Evolutionary conservation across 1,140 invertebrate species (phyloP), one percentile per base, ranked within the genome.

Genomic region (Camponotus floridanus): DNA sequence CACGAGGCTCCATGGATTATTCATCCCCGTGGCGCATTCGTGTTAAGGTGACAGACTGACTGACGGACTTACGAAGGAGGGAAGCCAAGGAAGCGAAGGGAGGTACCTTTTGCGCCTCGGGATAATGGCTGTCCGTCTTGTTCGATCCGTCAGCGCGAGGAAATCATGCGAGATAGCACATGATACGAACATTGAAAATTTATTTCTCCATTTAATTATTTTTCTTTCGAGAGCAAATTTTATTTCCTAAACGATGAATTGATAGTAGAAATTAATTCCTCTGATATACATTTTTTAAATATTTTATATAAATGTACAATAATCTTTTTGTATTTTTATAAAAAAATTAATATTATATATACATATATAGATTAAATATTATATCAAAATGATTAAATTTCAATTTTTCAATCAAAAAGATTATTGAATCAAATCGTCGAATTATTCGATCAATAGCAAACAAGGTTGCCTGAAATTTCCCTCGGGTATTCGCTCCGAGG

Each of bases 1-100:
- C 80, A 79, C 87, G 61, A 31, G 76, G 79, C 62, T 83, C 84
- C 88, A 93, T 92, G 90, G 91, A 92, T 90, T 91, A 91, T 90
- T 93, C 88, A 93, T 93, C 88, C 90, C 79, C 86, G 86, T 90
- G 86, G 85, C 71, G 62, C 81, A 42, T 79, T 80, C 71, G 88
- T 85, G 86, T 87, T 89, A 90, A 85, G 65, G 76, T 91, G 88
- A 90, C 92, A 88, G 84, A 73, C 85, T 62, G 78, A 71, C 59
- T 86, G 85, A 81, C 85, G 80, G 85, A 71, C 57, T 71, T 74
- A 86, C 64, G 64, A 70, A 64, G 87, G 55, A 78, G 51, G 18
- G 48, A 62, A 61, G 62, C 39, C n/a, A 73, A 70, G 87, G 61
- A 85, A 76, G 48, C 26, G 39, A 55, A 36, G 57, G 33, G 39